These are phyloP conservation scores for Brachyalestes nurse DNA, from an alignment of 2,797 vertebrate genomes.

Conservation along the genomic window DNA sequence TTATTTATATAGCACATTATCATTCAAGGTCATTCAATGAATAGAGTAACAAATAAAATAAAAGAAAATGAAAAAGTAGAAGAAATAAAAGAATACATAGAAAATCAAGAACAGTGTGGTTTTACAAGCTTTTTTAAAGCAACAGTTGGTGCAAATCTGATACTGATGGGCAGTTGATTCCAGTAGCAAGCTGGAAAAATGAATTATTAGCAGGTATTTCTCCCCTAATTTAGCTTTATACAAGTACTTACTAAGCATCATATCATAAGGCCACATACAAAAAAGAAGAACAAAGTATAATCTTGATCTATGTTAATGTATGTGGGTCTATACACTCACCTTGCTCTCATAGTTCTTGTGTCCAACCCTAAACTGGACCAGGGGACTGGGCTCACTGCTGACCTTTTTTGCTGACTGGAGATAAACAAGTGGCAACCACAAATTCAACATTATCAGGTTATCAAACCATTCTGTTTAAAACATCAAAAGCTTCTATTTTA, in stretches of 20 bases:
- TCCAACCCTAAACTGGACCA: slow-evolving; percentile 91
- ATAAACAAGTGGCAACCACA: slow-evolving; percentile 35
- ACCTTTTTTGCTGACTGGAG: slow-evolving; percentile 92
- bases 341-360: slow-evolving; percentile 90
- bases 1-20: no score
- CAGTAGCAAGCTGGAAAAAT: no score
- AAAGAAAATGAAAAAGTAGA: no score
- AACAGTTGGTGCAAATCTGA: no score
- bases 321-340: slow-evolving; percentile 76
- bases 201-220: not conserved
- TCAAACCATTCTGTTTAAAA: not conserved
- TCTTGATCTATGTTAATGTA: not conserved
- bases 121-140: no score
- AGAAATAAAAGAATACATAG: no score
- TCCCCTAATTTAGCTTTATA: not conserved
- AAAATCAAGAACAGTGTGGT: no score
- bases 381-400: slow-evolving; percentile 90
- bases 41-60: no score
- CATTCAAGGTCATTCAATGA: no score
- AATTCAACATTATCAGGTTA: not conserved
- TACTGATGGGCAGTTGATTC: no score
- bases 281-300: not conserved
- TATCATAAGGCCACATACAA: not conserved
- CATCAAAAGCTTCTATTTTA: not conserved
- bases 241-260: no score